These are phyloP conservation scores for Lagorchestes hirsutus DNA, from an alignment of 2,797 vertebrate genomes.

Conservation along the genomic window DNA sequence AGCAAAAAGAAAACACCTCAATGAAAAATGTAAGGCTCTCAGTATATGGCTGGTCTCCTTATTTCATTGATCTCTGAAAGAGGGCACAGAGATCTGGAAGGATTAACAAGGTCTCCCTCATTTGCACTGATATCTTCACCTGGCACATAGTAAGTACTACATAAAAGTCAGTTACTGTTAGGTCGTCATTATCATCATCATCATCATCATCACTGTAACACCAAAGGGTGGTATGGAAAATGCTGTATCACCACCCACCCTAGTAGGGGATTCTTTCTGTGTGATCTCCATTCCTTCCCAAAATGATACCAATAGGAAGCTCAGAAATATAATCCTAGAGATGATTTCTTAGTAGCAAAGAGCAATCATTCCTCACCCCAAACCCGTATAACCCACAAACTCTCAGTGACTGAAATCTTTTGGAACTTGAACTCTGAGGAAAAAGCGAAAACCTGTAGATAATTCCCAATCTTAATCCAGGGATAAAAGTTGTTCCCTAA, in stretches of 20 bases:
- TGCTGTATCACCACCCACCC: neutral
- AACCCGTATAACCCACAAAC: neutral
- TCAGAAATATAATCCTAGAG: conserved; percentile 30
- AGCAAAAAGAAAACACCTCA: conserved; percentile 71
- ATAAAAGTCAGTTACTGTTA: neutral
- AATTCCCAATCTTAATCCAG: conserved; percentile 50
- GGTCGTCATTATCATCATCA: neutral
- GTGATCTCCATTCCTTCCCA: neutral
- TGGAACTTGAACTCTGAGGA: conserved; percentile 15
- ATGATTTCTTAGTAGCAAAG: conserved; percentile 35
- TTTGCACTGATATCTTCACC: neutral
- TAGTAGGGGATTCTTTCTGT: neutral
- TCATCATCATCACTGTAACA: neutral
- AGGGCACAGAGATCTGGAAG: neutral
- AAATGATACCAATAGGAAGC: neutral
- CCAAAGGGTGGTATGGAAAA: neutral
- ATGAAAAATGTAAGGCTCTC: conserved; percentile 51
- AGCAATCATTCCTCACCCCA: conserved; percentile 36
- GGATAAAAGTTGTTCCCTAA: neutral
- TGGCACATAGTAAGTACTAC: neutral
- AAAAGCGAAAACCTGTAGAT: conserved; percentile 58
- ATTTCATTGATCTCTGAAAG: neutral
- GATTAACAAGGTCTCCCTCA: neutral
- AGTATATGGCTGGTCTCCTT: conserved; percentile 8
- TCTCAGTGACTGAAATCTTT: conserved; percentile 35